These are phyloP conservation scores for Ennomos fuscantarius DNA, from an alignment of 2,888 invertebrate genomes.

Conservation along the genomic window DNA sequence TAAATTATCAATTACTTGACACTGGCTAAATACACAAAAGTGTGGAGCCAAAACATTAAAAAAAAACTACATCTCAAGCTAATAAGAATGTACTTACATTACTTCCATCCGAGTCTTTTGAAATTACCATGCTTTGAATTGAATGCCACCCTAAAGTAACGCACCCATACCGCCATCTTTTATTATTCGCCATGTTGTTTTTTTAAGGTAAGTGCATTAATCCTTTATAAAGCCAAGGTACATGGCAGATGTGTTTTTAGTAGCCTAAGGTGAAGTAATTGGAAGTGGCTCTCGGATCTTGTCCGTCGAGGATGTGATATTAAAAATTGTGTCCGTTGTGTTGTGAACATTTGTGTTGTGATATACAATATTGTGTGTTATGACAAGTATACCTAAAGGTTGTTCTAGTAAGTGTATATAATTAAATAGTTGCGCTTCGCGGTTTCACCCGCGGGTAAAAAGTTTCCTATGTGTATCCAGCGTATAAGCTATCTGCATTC, in stretches of 20 bases:
- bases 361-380: not conserved
- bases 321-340: slow-evolving; percentile 15
- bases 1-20: no score
- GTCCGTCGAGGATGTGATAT: slow-evolving; percentile 22
- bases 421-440: no score
- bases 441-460: no score
- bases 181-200: slow-evolving; percentile 71
- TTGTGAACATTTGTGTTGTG: slow-evolving; percentile 24
- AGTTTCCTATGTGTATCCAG: no score
- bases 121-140: slow-evolving; percentile 30
- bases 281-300: slow-evolving; percentile 27
- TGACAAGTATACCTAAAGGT: not conserved
- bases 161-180: slow-evolving; percentile 77
- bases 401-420: slow-evolving; percentile 1
- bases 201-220: slow-evolving; percentile 65
- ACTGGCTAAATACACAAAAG: no score
- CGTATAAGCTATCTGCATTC: no score
- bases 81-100: not conserved
- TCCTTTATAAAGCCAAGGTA: slow-evolving; percentile 54
- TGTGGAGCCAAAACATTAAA: no score
- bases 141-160: slow-evolving; percentile 33
- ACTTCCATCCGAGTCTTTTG: slow-evolving; percentile 8
- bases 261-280: slow-evolving; percentile 59
- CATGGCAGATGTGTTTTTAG: slow-evolving; percentile 62
- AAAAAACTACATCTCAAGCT: no score